A percentile compares a stretch with the other conserved stretches of the same genome.
phyloP scores from a whole-genome alignment of 2,888 invertebrate species.

The Tryphoninae sp. region DNA sequence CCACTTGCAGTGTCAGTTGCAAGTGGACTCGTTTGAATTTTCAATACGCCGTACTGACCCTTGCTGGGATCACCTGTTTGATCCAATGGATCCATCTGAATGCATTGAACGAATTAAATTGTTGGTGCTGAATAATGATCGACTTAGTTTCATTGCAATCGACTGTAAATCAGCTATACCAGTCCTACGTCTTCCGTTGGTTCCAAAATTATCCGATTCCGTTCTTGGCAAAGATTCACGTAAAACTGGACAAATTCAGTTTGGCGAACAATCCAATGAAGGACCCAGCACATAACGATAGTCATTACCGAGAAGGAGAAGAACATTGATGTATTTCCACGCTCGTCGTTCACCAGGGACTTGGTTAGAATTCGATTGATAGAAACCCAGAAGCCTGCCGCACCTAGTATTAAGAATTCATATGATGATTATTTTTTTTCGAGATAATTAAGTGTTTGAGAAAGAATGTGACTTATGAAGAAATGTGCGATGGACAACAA shows the following conservation, averaged over 20 bases:
- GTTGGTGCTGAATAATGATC: no score
- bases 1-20: conserved; percentile 73
- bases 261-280: conserved; percentile 90
- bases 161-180: conserved; percentile 81
- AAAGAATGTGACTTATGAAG: no score
- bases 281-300: conserved; percentile 88
- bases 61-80: conserved; percentile 81
- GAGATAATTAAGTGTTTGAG: no score
- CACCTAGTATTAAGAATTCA: conserved; percentile 83
- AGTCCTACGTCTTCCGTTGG: conserved; percentile 93
- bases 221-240: conserved; percentile 88
- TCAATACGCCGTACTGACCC: conserved; percentile 88
- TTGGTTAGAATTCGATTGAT: conserved; percentile 93
- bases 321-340: conserved; percentile 92
- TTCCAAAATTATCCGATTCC: conserved; percentile 90
- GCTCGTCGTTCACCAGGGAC: conserved; percentile 88
- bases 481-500: no score
- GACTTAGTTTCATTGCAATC: background rate
- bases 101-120: conserved; percentile 15
- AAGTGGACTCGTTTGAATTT: conserved; percentile 88
- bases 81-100: conserved; percentile 85
- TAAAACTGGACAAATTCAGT: conserved; percentile 93
- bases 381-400: conserved; percentile 94
- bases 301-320: conserved; percentile 91
- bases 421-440: background rate